These are phyloP conservation scores for Bombus impatiens DNA, from an alignment of 1,140 invertebrate species.

Conservation along the genomic window DNA sequence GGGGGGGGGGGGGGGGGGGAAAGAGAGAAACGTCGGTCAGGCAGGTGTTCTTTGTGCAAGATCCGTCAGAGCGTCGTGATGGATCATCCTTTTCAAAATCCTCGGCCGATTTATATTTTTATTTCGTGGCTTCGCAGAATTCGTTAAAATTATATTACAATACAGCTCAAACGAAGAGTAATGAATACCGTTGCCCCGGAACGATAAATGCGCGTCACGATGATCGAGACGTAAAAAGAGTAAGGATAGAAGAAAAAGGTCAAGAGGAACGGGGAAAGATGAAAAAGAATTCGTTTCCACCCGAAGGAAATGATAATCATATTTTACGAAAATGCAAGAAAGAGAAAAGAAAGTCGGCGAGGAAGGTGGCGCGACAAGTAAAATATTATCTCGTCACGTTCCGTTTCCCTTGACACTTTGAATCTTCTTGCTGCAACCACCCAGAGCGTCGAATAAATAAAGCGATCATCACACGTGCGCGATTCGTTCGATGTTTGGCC, in stretches of 20 bases:
- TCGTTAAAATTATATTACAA: constrained; percentile 68
- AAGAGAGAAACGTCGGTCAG: constrained; percentile 44
- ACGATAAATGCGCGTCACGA: constrained; percentile 28
- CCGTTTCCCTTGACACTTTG: neutral
- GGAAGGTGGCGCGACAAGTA: too few relatives aligned
- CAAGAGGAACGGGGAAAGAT: neutral
- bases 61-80: constrained; percentile 62
- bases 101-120: constrained; percentile 56
- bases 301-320: neutral
- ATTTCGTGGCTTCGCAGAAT: constrained; percentile 59
- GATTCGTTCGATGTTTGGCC: neutral
- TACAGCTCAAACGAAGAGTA: constrained; percentile 68
- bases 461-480: neutral
- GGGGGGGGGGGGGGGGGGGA: neutral
- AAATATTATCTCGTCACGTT: neutral
- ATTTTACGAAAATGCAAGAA: neutral
- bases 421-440: neutral
- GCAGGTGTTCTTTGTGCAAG: constrained; percentile 63
- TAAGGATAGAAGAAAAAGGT: neutral
- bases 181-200: constrained; percentile 43
- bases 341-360: neutral
- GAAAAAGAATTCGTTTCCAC: neutral
- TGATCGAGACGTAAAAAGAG: neutral
- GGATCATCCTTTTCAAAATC: constrained; percentile 67
- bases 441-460: neutral